Percentiles rank a stretch among this genome's conserved stretches.
Evolutionary conservation across 2,113 vertebrate genomes (phyloP).

Genomic region (Archocentrus centrarchus): DNA sequence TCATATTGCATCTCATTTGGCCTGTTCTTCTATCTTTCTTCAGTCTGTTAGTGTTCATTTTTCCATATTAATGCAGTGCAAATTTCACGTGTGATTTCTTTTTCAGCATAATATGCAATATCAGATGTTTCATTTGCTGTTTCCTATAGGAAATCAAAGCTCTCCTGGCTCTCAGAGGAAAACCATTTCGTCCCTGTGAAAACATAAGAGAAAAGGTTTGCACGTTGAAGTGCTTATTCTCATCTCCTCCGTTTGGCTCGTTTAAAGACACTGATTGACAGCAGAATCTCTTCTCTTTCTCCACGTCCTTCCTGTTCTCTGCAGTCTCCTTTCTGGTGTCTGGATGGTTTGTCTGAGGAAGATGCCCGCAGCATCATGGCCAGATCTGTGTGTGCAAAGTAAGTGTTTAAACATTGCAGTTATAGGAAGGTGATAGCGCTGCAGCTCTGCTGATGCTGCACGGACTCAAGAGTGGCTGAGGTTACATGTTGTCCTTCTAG

Average conservation of each 20-base stretch:
- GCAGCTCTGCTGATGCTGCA: not conserved
- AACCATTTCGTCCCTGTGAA: conserved; percentile 80
- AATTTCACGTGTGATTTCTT: not conserved
- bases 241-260: not conserved
- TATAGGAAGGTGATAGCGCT: not conserved
- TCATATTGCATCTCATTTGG: not conserved
- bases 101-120: not conserved
- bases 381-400: conserved; percentile 98
- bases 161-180: conserved; percentile 88
- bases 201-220: conserved; percentile 87
- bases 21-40: not conserved
- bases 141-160: conserved; percentile 88
- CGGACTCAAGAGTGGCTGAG: not conserved
- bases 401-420: conserved; percentile 60
- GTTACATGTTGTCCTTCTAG: conserved; percentile 75
- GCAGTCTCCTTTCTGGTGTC: conserved; percentile 96
- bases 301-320: not conserved
- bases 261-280: not conserved
- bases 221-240: not conserved
- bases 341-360: conserved; percentile 89
- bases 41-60: not conserved
- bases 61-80: not conserved
- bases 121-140: not conserved
- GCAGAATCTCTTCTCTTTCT: not conserved
- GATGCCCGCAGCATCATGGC: conserved; percentile 90